phyloP scores from a whole-genome alignment of 2,888 invertebrate genomes.

The Unio pictorum region DNA sequence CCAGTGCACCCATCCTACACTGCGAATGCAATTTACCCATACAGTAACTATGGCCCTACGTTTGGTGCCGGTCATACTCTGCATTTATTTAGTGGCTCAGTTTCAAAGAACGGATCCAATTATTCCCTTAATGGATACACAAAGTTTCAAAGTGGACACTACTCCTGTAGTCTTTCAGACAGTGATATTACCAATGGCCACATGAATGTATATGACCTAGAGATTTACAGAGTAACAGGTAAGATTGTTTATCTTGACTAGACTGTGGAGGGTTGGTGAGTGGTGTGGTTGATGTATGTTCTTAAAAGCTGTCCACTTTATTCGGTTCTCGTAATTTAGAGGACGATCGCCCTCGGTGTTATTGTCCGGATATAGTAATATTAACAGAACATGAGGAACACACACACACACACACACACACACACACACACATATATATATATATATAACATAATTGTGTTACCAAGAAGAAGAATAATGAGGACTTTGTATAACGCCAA shows the following conservation, averaged over 20 bases:
- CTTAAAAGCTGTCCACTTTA: no score
- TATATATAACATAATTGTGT: no score
- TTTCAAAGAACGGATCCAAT: neutral
- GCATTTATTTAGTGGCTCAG: constrained; percentile 14
- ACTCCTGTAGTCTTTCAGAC: constrained; percentile 8
- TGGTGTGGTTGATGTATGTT: no score
- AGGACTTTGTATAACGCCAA: no score
- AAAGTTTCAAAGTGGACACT: constrained; percentile 8
- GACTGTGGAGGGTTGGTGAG: no score
- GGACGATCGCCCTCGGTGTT: no score
- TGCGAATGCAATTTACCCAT: neutral
- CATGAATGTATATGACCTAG: constrained; percentile 30
- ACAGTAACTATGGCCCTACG: constrained; percentile 17
- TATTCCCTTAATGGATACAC: constrained; percentile 17
- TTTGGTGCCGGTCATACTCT: constrained; percentile 30
- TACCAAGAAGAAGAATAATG: no score
- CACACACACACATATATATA: no score
- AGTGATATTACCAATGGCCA: constrained; percentile 17
- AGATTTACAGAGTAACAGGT: constrained; percentile 40
- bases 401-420: no score
- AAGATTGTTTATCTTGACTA: neutral
- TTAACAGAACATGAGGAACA: no score
- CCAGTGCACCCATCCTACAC: constrained; percentile 11
- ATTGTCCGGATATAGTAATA: no score
- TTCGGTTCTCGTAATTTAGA: no score